Evolutionary conservation across 2,113 vertebrate species (phyloP).

Genomic region (Sialia sialis): DNA sequence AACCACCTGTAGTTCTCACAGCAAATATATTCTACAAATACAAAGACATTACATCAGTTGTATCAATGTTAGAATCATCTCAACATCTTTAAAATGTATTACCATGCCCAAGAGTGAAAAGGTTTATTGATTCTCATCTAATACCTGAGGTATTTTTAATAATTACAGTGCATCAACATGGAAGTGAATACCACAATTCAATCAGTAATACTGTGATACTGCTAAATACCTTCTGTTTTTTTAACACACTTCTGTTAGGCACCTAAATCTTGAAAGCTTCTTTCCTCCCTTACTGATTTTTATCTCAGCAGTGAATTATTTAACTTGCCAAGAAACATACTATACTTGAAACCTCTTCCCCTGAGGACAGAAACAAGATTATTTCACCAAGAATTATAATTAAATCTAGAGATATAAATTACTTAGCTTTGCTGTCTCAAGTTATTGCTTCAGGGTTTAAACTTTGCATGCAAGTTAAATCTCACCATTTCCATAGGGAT

Average conservation of each 20-base stretch:
- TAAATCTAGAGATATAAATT: conserved; percentile 43
- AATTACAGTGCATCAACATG: background rate
- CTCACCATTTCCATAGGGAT: background rate
- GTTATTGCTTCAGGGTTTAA: conserved; percentile 29
- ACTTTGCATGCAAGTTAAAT: background rate
- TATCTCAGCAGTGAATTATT: conserved; percentile 33
- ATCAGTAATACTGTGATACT: background rate
- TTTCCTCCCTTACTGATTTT: conserved; percentile 22
- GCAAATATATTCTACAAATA: background rate
- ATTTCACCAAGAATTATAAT: conserved; percentile 49
- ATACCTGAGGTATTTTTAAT: background rate
- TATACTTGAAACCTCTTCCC: conserved; percentile 9
- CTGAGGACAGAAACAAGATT: conserved; percentile 16
- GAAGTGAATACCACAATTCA: background rate
- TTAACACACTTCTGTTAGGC: background rate
- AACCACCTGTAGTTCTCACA: background rate
- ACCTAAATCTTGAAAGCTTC: background rate
- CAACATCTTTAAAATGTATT: background rate
- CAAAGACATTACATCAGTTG: background rate
- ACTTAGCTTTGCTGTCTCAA: conserved; percentile 22
- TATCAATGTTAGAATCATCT: background rate
- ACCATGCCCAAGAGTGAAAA: background rate
- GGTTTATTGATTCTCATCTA: background rate
- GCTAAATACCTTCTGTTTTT: background rate
- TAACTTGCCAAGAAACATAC: conserved; percentile 23